Conservation (phyloP, 2,888 invertebrate species). For the Hoplodrina blanda region DNA sequence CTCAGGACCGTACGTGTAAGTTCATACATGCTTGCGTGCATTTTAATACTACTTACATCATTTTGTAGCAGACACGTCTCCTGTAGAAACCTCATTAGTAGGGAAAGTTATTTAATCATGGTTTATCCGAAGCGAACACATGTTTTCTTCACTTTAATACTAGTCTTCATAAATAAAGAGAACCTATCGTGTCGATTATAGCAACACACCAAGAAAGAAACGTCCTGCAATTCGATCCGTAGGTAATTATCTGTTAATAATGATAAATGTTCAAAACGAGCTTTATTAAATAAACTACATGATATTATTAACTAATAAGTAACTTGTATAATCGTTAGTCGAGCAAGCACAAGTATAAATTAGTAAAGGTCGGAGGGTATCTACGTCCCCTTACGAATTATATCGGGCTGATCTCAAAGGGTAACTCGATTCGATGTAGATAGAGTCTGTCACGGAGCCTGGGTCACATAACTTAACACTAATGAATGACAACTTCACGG, state of each 20-base stretch:
- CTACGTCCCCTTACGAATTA: conserved; percentile 48
- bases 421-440: conserved; percentile 68
- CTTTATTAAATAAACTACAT: conserved; percentile 19
- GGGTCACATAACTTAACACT: conserved; percentile 77
- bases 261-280: conserved; percentile 19
- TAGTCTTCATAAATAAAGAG: neutral
- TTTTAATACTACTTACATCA: conserved; percentile 45
- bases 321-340: conserved; percentile 12
- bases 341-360: conserved; percentile 33
- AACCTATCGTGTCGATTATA: conserved; percentile 4
- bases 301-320: conserved; percentile 10
- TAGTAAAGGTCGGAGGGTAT: conserved; percentile 42
- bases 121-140: neutral
- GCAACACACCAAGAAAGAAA: conserved; percentile 8
- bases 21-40: conserved; percentile 41
- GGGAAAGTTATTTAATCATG: neutral
- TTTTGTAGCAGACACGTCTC: conserved; percentile 16
- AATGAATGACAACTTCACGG: conserved; percentile 81
- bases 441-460: conserved; percentile 65
- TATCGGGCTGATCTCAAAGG: conserved; percentile 69
- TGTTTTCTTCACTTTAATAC: neutral
- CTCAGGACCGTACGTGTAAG: conserved; percentile 40
- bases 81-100: conserved; percentile 17
- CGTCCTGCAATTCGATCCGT: neutral
- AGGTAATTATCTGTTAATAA: conserved; percentile 19